Evolutionary conservation across 2,888 invertebrate species (phyloP), one percentile per base, ranked within the genome.

Genomic region (Melanchra persicariae): DNA sequence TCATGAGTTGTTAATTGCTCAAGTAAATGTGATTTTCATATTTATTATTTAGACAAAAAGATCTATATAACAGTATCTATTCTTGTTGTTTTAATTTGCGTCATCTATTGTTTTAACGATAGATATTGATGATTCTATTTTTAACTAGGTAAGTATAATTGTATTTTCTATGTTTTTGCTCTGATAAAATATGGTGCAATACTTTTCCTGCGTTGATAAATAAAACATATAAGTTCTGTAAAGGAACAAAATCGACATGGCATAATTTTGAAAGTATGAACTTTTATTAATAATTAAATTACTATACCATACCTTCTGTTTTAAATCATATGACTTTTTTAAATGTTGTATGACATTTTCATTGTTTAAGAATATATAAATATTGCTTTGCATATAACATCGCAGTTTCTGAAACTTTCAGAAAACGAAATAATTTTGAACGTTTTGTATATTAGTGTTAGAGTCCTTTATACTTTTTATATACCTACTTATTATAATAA

Each of bases 381-480:
- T 37, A 71, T 55, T 71, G 55, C 70, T 80, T 71, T 71, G 62
- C 51, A 68, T 83, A 82, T 55, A 17, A 64, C n/a, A 37, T 61
- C 22, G 67, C 30, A 69, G 30, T 85, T 77, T 77, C 60, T 83
- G 77, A 55, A 84, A 81, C 81, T 83, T 87, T 87, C 82, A 78
- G 75, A 49, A 82, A 86, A 85, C 79, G 84, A 88, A 87, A 86
- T 85, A 59, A 76, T 88, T 89, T 84, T 73, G 74, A 87, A 87
- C 37, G 24, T 86, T 88, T 84, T 86, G 77, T 82, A 75, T 66
- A 69, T 71, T 79, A 89, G 83, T 66, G 59, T 76, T 87, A 89
- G 74, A 84, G 87, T 86, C 77, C 75, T 86, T 84, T 86, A 85
- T 83, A 87, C 81, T 83, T 86, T 81, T 82, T 79, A 77, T 81